These are phyloP conservation scores for Linnaemya vulpina DNA, from an alignment of 2,888 invertebrate genomes.

Conservation along the genomic window DNA sequence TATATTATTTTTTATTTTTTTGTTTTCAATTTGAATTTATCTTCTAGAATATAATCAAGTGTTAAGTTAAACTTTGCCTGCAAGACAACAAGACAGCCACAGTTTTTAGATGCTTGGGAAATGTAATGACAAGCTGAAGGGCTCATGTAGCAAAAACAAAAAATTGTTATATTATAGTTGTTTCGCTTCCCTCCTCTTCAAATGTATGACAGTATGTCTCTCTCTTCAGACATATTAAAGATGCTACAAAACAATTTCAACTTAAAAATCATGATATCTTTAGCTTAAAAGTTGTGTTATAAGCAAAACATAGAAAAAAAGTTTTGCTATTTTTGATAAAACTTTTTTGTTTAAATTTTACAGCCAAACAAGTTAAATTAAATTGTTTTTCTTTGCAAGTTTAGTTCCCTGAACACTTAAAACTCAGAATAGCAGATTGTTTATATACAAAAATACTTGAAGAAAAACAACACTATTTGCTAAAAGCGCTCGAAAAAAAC, in stretches of 20 bases:
- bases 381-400: conserved; percentile 2
- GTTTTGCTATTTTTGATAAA: background rate
- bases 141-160: background rate
- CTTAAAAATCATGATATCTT: background rate
- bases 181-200: background rate
- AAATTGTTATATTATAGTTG: conserved; percentile 15
- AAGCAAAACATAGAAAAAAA: background rate
- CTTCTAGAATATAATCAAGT: background rate
- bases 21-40: background rate
- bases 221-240: background rate
- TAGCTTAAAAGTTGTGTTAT: background rate
- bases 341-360: background rate
- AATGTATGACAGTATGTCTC: background rate
- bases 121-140: background rate
- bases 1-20: background rate
- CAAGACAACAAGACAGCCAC: background rate
- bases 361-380: conserved; percentile 8
- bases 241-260: background rate
- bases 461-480: background rate
- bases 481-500: background rate
- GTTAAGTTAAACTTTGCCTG: conserved; percentile 31
- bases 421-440: conserved; percentile 7
- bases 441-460: background rate
- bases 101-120: background rate
- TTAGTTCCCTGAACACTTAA: background rate